Evolutionary conservation across 2,113 vertebrate genomes (phyloP).

Genomic region (Neogale vison): DNA sequence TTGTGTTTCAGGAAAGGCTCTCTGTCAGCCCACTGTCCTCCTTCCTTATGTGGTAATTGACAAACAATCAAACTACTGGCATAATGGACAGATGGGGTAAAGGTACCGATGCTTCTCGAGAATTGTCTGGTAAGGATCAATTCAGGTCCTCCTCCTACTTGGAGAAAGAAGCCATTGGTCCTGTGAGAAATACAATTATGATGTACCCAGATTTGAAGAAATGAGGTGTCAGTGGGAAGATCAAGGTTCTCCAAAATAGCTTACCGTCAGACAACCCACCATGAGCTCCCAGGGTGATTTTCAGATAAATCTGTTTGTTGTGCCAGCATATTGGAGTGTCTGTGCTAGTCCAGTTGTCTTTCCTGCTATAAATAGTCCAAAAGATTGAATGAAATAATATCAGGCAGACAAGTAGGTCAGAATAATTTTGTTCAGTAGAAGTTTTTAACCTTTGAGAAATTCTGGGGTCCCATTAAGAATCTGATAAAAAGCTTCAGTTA

Average conservation of each 20-base stretch:
- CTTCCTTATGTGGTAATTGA: not conserved
- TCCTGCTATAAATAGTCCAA: not conserved
- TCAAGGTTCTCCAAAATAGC: not conserved
- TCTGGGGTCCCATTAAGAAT: not conserved
- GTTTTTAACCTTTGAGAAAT: slow-evolving; percentile 17
- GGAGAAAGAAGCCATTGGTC: not conserved
- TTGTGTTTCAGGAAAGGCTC: not conserved
- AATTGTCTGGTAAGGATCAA: not conserved
- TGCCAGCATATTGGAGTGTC: not conserved
- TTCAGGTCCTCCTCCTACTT: not conserved
- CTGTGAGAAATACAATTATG: not conserved
- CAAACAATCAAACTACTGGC: not conserved
- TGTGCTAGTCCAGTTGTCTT: not conserved
- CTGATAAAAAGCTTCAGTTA: not conserved
- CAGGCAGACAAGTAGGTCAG: slow-evolving; percentile 32
- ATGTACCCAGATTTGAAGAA: not conserved
- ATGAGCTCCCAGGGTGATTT: not conserved
- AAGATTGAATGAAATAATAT: slow-evolving; percentile 36
- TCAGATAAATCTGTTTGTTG: not conserved
- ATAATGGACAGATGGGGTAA: not conserved
- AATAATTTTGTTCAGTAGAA: slow-evolving; percentile 48
- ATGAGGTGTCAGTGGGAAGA: not conserved
- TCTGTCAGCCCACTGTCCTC: not conserved
- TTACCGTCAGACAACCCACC: not conserved
- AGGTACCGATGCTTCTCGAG: not conserved